These are phyloP conservation scores for Nannoperca obscura DNA, from an alignment of 2,797 vertebrate species.

Conservation along the genomic window DNA sequence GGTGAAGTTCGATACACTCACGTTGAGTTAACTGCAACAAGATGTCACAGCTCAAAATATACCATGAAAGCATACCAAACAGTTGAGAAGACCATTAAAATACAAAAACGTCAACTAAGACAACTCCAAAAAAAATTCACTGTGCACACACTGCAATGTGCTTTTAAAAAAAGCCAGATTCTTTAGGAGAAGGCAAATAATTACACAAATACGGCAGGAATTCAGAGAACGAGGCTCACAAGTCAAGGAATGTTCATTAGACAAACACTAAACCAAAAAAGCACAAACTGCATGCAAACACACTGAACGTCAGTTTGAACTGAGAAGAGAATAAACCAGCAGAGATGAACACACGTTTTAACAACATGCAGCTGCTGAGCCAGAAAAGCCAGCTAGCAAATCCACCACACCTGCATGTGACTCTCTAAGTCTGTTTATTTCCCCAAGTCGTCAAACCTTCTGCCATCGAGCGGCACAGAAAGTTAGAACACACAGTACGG, in stretches of 20 bases:
- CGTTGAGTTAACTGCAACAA: neutral
- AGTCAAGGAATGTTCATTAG: neutral
- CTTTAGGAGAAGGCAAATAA: neutral
- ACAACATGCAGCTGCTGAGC: slow-evolving; percentile 39
- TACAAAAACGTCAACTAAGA: neutral
- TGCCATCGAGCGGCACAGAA: slow-evolving; percentile 5
- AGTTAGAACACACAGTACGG: slow-evolving; percentile 1
- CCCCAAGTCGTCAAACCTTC: slow-evolving; percentile 1
- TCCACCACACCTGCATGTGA: slow-evolving; percentile 33
- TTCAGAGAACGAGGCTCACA: neutral
- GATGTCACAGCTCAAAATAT: neutral
- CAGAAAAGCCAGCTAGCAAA: slow-evolving; percentile 8
- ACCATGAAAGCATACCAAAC: neutral
- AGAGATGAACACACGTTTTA: neutral
- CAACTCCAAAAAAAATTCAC: neutral
- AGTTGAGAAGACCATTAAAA: neutral
- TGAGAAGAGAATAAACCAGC: slow-evolving; percentile 11
- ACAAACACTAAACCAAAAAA: slow-evolving; percentile 9
- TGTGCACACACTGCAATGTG: slow-evolving; percentile 7
- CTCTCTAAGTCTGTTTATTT: neutral
- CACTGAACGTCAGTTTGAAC: neutral
- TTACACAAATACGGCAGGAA: neutral
- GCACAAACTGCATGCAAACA: slow-evolving; percentile 34
- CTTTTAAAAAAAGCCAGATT: neutral
- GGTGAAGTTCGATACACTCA: neutral